Base-by-base conservation (phyloP, 2,888 invertebrate species). In the Lasius fuliginosus region DNA sequence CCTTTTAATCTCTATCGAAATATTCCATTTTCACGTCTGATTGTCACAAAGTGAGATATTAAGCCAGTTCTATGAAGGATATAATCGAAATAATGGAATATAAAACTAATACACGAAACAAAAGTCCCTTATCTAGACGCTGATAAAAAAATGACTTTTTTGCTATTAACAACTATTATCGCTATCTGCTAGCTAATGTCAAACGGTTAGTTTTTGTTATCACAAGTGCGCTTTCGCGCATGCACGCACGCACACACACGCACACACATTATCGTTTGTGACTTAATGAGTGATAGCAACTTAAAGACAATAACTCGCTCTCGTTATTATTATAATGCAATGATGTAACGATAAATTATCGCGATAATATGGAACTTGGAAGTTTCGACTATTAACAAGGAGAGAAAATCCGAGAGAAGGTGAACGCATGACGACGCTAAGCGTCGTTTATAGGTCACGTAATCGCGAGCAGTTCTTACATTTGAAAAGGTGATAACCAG, bases 281-380 rank as follows among this genome's bases (percentile, higher is more conserved):
- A 86, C 71, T 75, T 90, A 88, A 89, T 85, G 77, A 86, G 82
- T 67, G 60, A 71, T 67, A 83, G 76, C 62, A 76, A 89, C 68
- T 85, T 83, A 84, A 75, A 53, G 87, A 90, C 86, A 81, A 83
- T 49, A 82, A 73, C 83, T 84, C 87, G 71, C 67, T 23, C 46
- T 36, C 68, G 68, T 85, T 87, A 90, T 89, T 85, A 85, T 85
- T 83, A 83, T 82, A 85, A 87, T 86, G 82, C 81, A 84, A 86
- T 86, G 82, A 86, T 58, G 89, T 76, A 89, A 89, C 85, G 77
- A 84, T 81, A 82, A 90, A 82, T 86, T 86, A 87, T 86, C 85
- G 84, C 64, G 42, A 11, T 33, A 30, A 77, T 77, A 46, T 71
- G 33, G 23, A 23, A 33, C 18, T 15, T 33, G 12, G 33, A 11